Evolutionary conservation across 1,140 invertebrate species (phyloP).

Genomic region (Aphelenchoides fujianensis): DNA sequence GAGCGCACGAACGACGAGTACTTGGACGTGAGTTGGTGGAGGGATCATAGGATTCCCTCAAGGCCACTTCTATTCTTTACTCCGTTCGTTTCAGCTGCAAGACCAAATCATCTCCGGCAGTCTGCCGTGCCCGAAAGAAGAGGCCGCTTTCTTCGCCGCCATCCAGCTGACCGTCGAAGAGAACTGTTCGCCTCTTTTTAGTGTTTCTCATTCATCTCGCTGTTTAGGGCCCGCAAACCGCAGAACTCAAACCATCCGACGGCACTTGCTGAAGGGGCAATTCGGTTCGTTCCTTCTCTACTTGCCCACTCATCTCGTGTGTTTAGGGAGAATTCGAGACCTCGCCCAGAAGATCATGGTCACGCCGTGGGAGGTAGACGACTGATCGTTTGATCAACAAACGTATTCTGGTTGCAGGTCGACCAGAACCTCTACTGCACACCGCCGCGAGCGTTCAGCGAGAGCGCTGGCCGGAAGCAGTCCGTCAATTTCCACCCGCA

Average conservation of each 20-base stretch:
- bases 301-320: slow-evolving; percentile 36
- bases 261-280: slow-evolving; percentile 60
- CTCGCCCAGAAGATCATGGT: slow-evolving; percentile 61
- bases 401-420: slow-evolving; percentile 45
- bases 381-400: background rate
- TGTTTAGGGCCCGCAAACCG: slow-evolving; percentile 63
- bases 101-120: slow-evolving; percentile 70
- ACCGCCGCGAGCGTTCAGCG: slow-evolving; percentile 39
- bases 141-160: slow-evolving; percentile 70
- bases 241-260: slow-evolving; percentile 59
- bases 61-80: slow-evolving; percentile 24
- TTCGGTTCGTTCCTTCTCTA: slow-evolving; percentile 48
- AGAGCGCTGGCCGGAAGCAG: slow-evolving; percentile 30
- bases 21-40: slow-evolving; percentile 51
- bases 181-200: slow-evolving; percentile 64
- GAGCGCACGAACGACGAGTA: slow-evolving; percentile 62
- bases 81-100: slow-evolving; percentile 68
- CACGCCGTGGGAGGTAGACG: slow-evolving; percentile 55
- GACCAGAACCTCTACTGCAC: slow-evolving; percentile 59
- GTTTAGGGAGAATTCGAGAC: slow-evolving; percentile 52
- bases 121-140: slow-evolving; percentile 71
- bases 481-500: background rate
- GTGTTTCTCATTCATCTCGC: background rate
- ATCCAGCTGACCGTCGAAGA: slow-evolving; percentile 72
- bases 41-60: slow-evolving; percentile 30